Base-by-base conservation (phyloP, 2,113 vertebrate species). In the Rhombomys opimus region DNA sequence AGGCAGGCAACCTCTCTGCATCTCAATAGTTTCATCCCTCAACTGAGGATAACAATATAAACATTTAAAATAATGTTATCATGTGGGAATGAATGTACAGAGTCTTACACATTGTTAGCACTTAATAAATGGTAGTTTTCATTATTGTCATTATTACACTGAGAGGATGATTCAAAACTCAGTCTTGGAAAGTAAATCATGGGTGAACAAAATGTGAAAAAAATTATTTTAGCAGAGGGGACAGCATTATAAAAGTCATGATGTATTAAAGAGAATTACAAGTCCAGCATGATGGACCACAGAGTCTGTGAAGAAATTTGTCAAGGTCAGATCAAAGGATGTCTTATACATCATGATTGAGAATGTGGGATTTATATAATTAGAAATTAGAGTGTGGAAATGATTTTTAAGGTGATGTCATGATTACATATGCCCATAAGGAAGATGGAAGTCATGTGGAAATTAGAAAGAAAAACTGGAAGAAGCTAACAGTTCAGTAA, bases 341-440 rank as follows among this genome's bases (percentile, higher is more conserved):
- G 23, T 87, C 18, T 90, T 94, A 3, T 38, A 15, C 27, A 38
- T 87, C 87, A 17, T 11, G 11, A 54, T 92, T 76, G 77, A 25
- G 46, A 94, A 92, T 91, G 91, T 76, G 61, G 20, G 27, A 52
- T 93, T 89, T 81, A 88, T 84, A 32, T 91, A 91, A 93, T 89
- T 84, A 92, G 68, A 95, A 81, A 54, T 68, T 35, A 13, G 9
- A 76, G 57, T 10, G 22, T 93, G 91, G 84, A 61, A 84, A 87
- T 12, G 20, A 76, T 52, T 61, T 52, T 80, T 85, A 18, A 90
- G 81, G 22, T 76, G 93, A 84, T 92, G 70, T 86, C 17, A 25
- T 50, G 50, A 32, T 93, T 81, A 70, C 25, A 93, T 84, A 73
- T 87, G 15, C 20, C 70, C 91, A 7, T 70, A 75, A 73, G 35